Evolutionary conservation across 2,113 vertebrate genomes (phyloP).

Genomic region (Pristiophorus japonicus): DNA sequence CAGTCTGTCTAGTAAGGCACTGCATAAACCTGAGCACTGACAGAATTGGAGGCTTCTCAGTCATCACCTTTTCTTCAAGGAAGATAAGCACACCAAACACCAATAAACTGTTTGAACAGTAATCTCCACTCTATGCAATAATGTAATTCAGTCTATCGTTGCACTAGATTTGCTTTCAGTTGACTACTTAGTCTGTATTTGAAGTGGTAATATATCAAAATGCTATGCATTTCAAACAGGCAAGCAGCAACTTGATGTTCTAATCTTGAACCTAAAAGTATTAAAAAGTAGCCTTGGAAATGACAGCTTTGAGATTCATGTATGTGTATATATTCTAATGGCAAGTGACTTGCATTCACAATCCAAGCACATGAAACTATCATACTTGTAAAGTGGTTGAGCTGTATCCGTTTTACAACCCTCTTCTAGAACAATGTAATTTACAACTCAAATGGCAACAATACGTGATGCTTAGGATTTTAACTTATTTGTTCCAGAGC

Average conservation of each 20-base stretch:
- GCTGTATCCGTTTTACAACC: background rate
- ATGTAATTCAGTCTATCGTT: conserved; percentile 7
- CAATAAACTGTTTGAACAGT: background rate
- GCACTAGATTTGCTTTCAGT: background rate
- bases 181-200: background rate
- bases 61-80: conserved; percentile 16
- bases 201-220: background rate
- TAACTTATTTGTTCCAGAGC: background rate
- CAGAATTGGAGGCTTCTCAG: conserved; percentile 1
- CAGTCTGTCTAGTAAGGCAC: background rate
- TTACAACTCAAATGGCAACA: background rate
- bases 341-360: background rate
- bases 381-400: background rate
- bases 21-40: background rate
- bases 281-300: background rate
- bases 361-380: background rate
- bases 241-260: background rate
- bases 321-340: background rate
- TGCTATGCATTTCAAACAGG: background rate
- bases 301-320: background rate
- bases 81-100: conserved; percentile 5
- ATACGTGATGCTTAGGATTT: background rate
- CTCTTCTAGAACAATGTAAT: background rate
- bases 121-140: background rate
- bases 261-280: conserved; percentile 18